Evolutionary conservation across 2,797 vertebrate species (phyloP).

Genomic region (Chelon labrosus): DNA sequence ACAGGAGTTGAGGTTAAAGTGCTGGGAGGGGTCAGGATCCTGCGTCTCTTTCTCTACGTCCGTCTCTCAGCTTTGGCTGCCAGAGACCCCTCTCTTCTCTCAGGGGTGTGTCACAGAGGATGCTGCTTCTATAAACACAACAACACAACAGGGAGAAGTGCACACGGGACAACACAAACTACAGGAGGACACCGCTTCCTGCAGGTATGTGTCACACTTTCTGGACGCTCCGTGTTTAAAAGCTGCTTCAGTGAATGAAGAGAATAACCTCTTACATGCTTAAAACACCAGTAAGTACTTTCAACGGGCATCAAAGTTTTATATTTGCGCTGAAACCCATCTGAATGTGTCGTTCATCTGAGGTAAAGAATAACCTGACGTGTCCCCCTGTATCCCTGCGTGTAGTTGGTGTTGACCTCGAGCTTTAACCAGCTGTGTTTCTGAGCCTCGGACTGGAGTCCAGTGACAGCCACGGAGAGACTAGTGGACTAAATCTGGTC

Average conservation of each 20-base stretch:
- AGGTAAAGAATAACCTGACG: neutral
- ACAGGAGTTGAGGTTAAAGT: neutral
- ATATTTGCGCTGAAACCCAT: neutral
- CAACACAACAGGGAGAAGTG: constrained; percentile 21
- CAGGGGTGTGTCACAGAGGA: constrained; percentile 59
- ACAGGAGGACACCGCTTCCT: neutral
- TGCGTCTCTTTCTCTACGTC: constrained; percentile 11
- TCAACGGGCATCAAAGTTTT: neutral
- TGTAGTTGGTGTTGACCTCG: neutral
- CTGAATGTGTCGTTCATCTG: constrained; percentile 15
- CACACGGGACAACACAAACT: constrained; percentile 14
- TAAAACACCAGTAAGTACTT: neutral
- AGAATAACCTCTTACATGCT: neutral
- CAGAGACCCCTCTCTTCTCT: constrained; percentile 2
- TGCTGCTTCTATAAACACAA: constrained; percentile 71
- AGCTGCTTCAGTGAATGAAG: neutral
- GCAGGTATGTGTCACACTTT: constrained; percentile 60
- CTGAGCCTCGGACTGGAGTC: constrained; percentile 35
- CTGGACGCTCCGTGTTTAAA: neutral
- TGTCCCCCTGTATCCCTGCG: neutral
- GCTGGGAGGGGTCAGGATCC: constrained; percentile 30
- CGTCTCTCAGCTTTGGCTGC: neutral
- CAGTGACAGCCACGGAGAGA: constrained; percentile 21
- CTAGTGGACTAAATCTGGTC: constrained; percentile 30
- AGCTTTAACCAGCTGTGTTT: constrained; percentile 56